phyloP scores from a whole-genome alignment of 2,888 invertebrate species.

The Sceliomorpha sp. region DNA sequence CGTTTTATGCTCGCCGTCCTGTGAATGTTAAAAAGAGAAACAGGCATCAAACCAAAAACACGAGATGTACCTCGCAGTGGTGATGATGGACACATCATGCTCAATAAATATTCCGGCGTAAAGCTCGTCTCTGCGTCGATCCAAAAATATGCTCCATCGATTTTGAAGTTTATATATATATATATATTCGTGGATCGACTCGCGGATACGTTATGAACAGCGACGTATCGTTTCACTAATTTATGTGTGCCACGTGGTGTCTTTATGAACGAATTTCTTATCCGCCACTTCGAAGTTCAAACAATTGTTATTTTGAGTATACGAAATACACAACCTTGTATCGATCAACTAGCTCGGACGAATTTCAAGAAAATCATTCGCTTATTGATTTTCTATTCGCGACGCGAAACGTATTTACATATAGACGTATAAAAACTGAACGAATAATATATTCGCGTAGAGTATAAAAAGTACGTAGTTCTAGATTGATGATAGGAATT shows the following conservation, averaged over 20 bases:
- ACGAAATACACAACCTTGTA: too few species aligned
- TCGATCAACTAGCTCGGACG: too few species aligned
- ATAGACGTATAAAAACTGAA: constrained; percentile 66
- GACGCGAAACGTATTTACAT: constrained; percentile 63
- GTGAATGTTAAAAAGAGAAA: background rate
- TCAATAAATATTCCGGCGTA: constrained; percentile 13
- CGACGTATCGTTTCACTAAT: constrained; percentile 4
- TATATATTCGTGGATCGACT: too few species aligned
- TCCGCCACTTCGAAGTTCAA: too few species aligned
- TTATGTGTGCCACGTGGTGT: constrained; percentile 22
- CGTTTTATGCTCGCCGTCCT: background rate
- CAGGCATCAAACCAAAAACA: constrained; percentile 9
- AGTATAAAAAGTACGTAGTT: constrained; percentile 10
- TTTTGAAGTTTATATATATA: too few species aligned
- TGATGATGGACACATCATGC: constrained; percentile 7
- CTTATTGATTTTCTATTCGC: constrained; percentile 3
- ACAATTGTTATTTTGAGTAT: too few species aligned
- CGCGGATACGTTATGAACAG: background rate
- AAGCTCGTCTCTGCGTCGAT: too few species aligned
- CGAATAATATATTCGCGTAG: constrained; percentile 65
- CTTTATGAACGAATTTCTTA: too few species aligned
- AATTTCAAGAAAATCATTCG: too few species aligned
- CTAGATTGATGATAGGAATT: background rate
- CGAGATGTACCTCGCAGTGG: constrained; percentile 3
- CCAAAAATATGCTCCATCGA: too few species aligned